phyloP scores from a whole-genome alignment of 2,113 vertebrate genomes.

The Entomyzon cyanotis region DNA sequence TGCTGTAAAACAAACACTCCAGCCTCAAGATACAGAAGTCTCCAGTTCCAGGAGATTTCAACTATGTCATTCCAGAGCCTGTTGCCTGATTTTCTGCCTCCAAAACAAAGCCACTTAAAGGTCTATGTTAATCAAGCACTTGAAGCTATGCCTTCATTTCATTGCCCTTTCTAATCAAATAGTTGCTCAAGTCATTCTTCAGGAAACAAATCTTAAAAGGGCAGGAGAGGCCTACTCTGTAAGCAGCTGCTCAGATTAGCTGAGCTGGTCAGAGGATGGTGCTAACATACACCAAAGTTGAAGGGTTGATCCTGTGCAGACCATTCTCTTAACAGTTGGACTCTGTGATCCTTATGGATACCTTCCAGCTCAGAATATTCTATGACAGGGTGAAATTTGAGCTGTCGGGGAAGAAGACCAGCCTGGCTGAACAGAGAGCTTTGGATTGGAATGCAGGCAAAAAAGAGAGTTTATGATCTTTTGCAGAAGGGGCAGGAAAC shows the following conservation, averaged over 20 bases:
- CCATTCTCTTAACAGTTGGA: too few relatives aligned
- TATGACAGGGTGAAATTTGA: not conserved
- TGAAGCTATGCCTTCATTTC: not conserved
- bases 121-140: not conserved
- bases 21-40: not conserved
- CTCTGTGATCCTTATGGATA: not conserved
- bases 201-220: not conserved
- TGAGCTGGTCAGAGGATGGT: not conserved
- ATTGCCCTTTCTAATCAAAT: not conserved
- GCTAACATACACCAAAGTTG: not conserved
- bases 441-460: not conserved
- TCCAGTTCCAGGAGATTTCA: not conserved
- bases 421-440: not conserved
- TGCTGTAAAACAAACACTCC: accelerated
- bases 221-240: not conserved
- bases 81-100: not conserved
- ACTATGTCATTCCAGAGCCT: not conserved
- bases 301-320: not conserved
- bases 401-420: not conserved
- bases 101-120: not conserved
- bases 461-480: not conserved
- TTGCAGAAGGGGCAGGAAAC: not conserved
- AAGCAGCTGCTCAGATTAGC: not conserved
- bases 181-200: not conserved
- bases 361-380: not conserved